Base-by-base conservation (phyloP, 2,113 vertebrate species). In the Sciurus niger region DNA sequence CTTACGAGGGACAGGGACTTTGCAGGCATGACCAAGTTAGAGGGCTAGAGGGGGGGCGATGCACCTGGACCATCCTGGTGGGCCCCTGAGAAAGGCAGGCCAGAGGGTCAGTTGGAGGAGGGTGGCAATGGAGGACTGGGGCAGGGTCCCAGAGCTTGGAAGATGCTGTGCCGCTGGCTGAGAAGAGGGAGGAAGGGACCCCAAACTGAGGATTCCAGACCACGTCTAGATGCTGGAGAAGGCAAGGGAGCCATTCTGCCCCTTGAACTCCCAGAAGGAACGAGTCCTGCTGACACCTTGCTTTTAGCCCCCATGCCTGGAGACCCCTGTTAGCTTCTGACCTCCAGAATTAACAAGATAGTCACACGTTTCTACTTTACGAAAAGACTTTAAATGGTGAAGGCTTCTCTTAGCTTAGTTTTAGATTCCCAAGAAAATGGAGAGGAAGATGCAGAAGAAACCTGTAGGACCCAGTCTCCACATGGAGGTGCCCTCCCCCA, bases 61-160 rank as follows among this genome's bases (percentile, higher is more conserved):
- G 13, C 4, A n/a, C 72, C 20, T 22, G n/a, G 58, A 16, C 22
- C 60, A 34, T 25, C 25, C 2, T 4, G 7, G 25, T 9, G 18
- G 46, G 8, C 30, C 20, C 63, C 22, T 25, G 48, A 68, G 22
- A 30, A 30, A 77, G 14, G n/a, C n/a, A 48, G 84, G 16, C 30
- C 17, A 63, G n/a, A 77, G 37, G n/a, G 65, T 32, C 18, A 73
- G 11, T 22, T 37, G 28, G 95, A 73, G 80, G 11, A 34, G n/a
- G 60, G 7, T 51, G 37, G 34, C 22, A 4, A 6, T 1, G 7
- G 43, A 51, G n/a, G 18, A 17, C 0, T 0, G 22, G 32, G 4
- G 13, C 48, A 14, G 32, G 51, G n/a, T 34, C 37, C 12, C 55
- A 22, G 40, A 51, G 77, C 37, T 11, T 5, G 2, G 9, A 22